These are phyloP conservation scores for Andrena minutula DNA, from an alignment of 2,888 invertebrate species.

Conservation along the genomic window DNA sequence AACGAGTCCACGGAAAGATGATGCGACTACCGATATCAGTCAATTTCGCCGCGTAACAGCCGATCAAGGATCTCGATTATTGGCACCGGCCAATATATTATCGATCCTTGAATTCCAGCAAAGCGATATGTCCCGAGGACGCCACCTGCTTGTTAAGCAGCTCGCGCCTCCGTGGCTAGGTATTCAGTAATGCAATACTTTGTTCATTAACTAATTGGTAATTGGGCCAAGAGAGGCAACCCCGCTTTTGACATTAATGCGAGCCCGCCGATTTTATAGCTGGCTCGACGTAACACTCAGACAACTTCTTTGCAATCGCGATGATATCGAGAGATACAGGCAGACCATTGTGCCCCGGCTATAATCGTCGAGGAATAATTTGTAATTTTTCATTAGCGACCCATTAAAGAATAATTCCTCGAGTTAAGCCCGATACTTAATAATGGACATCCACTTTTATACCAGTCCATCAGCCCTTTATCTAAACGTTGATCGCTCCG, in stretches of 20 bases:
- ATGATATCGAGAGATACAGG: not conserved
- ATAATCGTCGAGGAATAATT: constrained; percentile 38
- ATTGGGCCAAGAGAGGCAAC: constrained; percentile 57
- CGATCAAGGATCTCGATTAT: constrained; percentile 52
- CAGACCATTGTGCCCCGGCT: not conserved
- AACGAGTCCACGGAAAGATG: constrained; percentile 27
- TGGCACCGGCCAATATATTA: constrained; percentile 40
- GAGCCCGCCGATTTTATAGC: constrained; percentile 43
- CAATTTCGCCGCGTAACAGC: constrained; percentile 22
- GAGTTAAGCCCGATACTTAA: constrained; percentile 34
- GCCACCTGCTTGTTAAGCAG: constrained; percentile 39
- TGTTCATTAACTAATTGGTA: constrained; percentile 75
- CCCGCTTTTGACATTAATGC: constrained; percentile 41
- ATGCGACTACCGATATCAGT: constrained; percentile 33
- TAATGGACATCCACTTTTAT: constrained; percentile 42
- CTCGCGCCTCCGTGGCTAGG: constrained; percentile 3
- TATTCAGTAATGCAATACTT: constrained; percentile 72
- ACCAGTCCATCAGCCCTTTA: not conserved
- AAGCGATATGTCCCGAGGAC: constrained; percentile 49
- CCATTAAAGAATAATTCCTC: constrained; percentile 16
- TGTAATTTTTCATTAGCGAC: constrained; percentile 25
- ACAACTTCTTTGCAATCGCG: constrained; percentile 19
- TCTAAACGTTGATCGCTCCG: not conserved
- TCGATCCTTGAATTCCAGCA: constrained; percentile 64
- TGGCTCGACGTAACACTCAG: constrained; percentile 7